Percentiles rank a stretch among this genome's conserved stretches.
Evolutionary conservation across 2,113 vertebrate genomes (phyloP).

Genomic region (Pseudorasbora parva): DNA sequence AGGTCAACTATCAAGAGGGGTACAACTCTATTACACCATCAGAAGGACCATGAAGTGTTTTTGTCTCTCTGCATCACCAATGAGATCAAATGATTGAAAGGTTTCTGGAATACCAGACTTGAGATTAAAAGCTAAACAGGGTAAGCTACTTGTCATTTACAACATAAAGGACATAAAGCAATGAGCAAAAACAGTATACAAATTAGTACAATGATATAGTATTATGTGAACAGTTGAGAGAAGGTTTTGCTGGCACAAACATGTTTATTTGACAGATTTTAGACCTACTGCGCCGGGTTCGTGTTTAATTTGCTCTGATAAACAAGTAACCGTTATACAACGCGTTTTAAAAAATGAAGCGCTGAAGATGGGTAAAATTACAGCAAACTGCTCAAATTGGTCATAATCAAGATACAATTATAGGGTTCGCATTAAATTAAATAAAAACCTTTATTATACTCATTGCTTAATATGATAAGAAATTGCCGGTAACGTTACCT

Average conservation of each 20-base stretch:
- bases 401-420: background rate
- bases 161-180: background rate
- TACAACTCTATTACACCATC: constrained; percentile 1
- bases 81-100: background rate
- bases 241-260: background rate
- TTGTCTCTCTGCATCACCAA: background rate
- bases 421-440: background rate
- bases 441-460: background rate
- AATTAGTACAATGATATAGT: background rate
- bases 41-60: background rate
- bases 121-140: background rate
- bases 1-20: background rate
- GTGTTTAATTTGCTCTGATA: constrained; percentile 11
- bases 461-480: background rate
- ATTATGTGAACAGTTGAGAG: no score
- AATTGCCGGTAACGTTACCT: background rate
- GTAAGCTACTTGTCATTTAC: background rate
- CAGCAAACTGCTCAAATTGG: background rate
- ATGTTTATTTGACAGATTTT: background rate
- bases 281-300: constrained; percentile 20
- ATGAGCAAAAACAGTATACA: background rate
- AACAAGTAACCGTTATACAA: constrained; percentile 39
- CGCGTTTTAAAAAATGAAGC: background rate
- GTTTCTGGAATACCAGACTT: background rate
- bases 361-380: background rate